phyloP scores from a whole-genome alignment of 2,888 invertebrate genomes.

The Platypus cylindrus region DNA sequence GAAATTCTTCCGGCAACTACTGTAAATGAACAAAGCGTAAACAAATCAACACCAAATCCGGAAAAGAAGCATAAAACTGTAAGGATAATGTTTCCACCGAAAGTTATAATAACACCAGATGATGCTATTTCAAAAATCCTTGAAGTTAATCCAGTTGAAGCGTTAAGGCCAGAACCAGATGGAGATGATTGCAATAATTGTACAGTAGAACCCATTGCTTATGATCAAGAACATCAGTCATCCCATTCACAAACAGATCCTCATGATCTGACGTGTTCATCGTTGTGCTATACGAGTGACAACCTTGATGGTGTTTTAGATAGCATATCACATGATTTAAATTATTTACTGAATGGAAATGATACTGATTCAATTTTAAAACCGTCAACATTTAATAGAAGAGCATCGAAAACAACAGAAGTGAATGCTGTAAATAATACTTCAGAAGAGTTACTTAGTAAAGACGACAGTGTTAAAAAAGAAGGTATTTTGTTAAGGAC shows the following conservation, averaged over 20 bases:
- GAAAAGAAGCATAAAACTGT: conserved; percentile 15
- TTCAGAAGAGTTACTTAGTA: conserved; percentile 22
- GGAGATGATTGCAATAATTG: too few species aligned
- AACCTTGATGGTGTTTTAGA: conserved; percentile 53
- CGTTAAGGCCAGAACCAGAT: conserved; percentile 28
- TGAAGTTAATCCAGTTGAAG: conserved; percentile 13
- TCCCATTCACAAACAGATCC: conserved; percentile 7
- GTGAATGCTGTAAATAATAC: conserved; percentile 26
- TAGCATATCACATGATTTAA: conserved; percentile 69
- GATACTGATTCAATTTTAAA: conserved; percentile 15
- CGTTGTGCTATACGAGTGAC: conserved; percentile 6
- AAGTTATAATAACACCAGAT: conserved; percentile 22
- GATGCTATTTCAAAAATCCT: conserved; percentile 20
- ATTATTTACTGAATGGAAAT: conserved; percentile 61
- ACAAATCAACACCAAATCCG: conserved; percentile 4
- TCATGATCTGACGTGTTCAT: neutral
- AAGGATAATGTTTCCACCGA: conserved; percentile 17
- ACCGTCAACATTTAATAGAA: conserved; percentile 17
- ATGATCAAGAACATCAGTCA: conserved; percentile 14
- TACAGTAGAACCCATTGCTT: conserved; percentile 16
- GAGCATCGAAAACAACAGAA: conserved; percentile 24
- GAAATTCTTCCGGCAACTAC: conserved; percentile 5
- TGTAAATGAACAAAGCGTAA: conserved; percentile 4
- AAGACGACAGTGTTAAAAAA: conserved; percentile 13
- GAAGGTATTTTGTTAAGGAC: conserved; percentile 21